Conservation (phyloP, 2,797 vertebrate genomes). For the Pristis pectinata region DNA sequence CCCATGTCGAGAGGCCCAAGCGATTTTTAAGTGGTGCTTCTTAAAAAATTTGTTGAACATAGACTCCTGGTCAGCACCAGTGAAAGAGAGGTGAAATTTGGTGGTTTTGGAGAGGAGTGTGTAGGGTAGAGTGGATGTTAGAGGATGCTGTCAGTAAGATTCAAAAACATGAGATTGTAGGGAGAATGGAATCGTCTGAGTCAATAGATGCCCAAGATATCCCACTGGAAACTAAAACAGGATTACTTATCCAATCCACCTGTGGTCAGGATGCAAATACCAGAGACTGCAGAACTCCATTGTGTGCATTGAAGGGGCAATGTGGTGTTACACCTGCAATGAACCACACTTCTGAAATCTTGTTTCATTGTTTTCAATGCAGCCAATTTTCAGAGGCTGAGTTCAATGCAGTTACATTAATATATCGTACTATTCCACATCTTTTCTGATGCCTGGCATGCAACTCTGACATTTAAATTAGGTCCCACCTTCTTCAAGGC, state of each 20-base stretch:
- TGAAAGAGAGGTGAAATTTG: no score
- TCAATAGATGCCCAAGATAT: neutral
- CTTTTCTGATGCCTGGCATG: neutral
- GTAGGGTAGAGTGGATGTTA: no score
- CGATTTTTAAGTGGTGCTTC: neutral
- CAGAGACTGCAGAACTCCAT: neutral
- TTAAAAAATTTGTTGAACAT: no score
- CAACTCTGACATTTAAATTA: neutral
- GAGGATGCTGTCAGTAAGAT: neutral
- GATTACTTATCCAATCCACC: neutral
- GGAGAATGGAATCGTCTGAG: neutral
- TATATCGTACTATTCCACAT: neutral
- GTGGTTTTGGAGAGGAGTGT: no score
- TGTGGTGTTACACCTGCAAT: no score
- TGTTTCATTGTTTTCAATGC: no score
- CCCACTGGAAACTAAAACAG: neutral
- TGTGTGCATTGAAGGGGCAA: no score
- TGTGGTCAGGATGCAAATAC: neutral
- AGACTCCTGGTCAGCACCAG: neutral
- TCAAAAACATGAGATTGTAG: neutral
- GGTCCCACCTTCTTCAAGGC: neutral
- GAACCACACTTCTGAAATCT: no score
- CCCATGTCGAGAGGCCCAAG: neutral
- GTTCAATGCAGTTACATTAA: no score
- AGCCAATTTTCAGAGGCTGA: no score